Percentiles rank a stretch among this genome's conserved stretches.
Conservation (phyloP, 53 echinoderm and acorn worm genomes). For the Echinarachnius parma region DNA sequence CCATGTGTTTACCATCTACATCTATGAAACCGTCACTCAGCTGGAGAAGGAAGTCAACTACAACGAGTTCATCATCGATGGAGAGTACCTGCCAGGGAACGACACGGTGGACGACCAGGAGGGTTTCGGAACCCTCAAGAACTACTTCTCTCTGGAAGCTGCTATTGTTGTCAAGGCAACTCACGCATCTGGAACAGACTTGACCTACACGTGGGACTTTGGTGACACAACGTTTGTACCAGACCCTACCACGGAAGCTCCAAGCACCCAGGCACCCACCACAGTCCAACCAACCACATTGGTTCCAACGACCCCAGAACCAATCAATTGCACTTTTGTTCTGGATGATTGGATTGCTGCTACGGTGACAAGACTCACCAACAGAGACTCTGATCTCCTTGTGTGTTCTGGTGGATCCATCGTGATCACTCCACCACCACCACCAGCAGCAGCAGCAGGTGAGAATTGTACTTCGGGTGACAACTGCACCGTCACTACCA, state of each 20-base stretch:
- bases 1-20: constrained; percentile 53
- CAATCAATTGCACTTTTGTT: constrained; percentile 50
- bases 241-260: constrained; percentile 43
- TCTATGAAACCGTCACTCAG: constrained; percentile 83
- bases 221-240: constrained; percentile 65
- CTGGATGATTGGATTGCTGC: constrained; percentile 57
- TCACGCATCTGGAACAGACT: constrained; percentile 69
- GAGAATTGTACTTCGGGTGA: constrained; percentile 1
- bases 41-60: constrained; percentile 75
- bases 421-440: constrained; percentile 29
- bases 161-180: constrained; percentile 74
- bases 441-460: background rate
- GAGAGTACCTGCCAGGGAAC: constrained; percentile 55
- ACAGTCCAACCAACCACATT: background rate
- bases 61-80: constrained; percentile 74
- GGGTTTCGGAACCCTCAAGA: constrained; percentile 50
- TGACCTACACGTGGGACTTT: constrained; percentile 92
- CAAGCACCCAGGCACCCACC: constrained; percentile 20
- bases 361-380: constrained; percentile 9
- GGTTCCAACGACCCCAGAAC: constrained; percentile 9
- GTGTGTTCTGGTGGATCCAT: constrained; percentile 31
- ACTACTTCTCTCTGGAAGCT: constrained; percentile 74
- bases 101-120: constrained; percentile 50
- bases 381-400: constrained; percentile 17
- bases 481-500: constrained; percentile 2